phyloP scores from a whole-genome alignment of 2,797 vertebrate genomes.

The Synanceia verrucosa region DNA sequence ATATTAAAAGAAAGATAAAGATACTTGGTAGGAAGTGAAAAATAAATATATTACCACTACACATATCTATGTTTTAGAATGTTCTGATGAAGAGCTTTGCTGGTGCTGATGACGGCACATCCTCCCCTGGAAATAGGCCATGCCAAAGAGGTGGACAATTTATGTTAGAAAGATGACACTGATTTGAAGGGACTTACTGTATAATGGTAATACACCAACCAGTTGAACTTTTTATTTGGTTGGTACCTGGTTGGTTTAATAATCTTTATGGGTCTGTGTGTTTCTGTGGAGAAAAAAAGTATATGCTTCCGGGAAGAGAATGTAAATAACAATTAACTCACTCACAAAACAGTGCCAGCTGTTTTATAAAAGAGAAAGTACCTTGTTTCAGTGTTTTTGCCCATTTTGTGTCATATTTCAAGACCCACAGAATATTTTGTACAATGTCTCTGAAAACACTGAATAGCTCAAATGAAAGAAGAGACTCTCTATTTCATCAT shows the following conservation, averaged over 20 bases:
- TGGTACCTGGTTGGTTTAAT: slow-evolving; percentile 39
- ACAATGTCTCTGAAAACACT: too few species aligned
- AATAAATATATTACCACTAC: slow-evolving; percentile 28
- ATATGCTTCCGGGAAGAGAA: slow-evolving; percentile 34
- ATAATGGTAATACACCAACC: slow-evolving; percentile 38
- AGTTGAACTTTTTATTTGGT: slow-evolving; percentile 60
- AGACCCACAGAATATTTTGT: too few species aligned
- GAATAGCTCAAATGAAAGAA: too few species aligned
- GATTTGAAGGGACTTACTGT: slow-evolving; percentile 35
- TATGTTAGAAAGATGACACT: slow-evolving; percentile 35
- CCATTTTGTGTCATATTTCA: too few species aligned
- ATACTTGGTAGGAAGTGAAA: slow-evolving; percentile 36
- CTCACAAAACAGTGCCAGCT: too few species aligned
- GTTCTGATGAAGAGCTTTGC: slow-evolving; percentile 38
- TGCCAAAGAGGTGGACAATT: slow-evolving; percentile 30
- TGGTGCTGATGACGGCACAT: slow-evolving; percentile 32
- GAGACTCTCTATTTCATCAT: too few species aligned
- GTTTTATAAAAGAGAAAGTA: too few species aligned
- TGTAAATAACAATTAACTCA: slow-evolving; percentile 55
- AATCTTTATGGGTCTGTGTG: slow-evolving; percentile 18
- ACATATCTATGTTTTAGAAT: slow-evolving; percentile 47
- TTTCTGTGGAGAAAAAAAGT: slow-evolving; percentile 22
- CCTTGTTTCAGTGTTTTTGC: too few species aligned
- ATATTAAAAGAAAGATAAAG: slow-evolving; percentile 35
- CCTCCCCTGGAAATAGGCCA: slow-evolving; percentile 27